A percentile compares a stretch with the other conserved stretches of the same genome.
Conservation (phyloP, 2,888 invertebrate genomes). For the Drosophila anomelani region DNA sequence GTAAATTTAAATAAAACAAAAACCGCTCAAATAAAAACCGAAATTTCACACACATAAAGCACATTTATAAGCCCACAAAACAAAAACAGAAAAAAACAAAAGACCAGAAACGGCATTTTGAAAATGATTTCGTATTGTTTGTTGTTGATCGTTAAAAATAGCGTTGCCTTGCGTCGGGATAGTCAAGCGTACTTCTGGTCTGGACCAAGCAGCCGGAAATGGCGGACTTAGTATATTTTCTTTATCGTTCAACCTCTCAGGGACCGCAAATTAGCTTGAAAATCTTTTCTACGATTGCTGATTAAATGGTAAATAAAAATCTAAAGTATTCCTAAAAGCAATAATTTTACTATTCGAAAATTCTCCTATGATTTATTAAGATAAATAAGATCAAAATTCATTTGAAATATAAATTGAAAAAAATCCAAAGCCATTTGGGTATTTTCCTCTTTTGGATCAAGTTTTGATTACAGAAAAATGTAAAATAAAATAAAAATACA, state of each 20-base stretch:
- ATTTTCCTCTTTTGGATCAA: too few relatives aligned
- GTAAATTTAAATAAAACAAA: constrained; percentile 37
- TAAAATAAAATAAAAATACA: too few relatives aligned
- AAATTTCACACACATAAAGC: constrained; percentile 38
- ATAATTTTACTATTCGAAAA: too few relatives aligned
- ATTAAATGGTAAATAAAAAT: background rate
- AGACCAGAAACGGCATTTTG: constrained; percentile 43
- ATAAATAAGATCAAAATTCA: too few relatives aligned
- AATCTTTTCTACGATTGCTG: background rate
- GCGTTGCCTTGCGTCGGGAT: background rate
- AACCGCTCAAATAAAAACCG: constrained; percentile 26
- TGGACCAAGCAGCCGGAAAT: constrained; percentile 23
- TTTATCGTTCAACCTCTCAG: constrained; percentile 9
- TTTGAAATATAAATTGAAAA: too few relatives aligned
- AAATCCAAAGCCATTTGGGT: too few relatives aligned
- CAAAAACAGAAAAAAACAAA: constrained; percentile 8
- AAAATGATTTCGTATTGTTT: constrained; percentile 8
- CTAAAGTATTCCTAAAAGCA: background rate
- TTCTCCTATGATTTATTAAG: too few relatives aligned
- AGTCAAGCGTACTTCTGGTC: background rate
- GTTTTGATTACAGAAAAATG: too few relatives aligned
- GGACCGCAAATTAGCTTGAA: constrained; percentile 1
- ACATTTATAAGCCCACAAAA: constrained; percentile 4
- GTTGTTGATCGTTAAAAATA: constrained; percentile 7
- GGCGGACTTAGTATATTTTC: background rate